Base-by-base conservation (phyloP, 2,888 invertebrate species). In the Platycheirus rosarum region DNA sequence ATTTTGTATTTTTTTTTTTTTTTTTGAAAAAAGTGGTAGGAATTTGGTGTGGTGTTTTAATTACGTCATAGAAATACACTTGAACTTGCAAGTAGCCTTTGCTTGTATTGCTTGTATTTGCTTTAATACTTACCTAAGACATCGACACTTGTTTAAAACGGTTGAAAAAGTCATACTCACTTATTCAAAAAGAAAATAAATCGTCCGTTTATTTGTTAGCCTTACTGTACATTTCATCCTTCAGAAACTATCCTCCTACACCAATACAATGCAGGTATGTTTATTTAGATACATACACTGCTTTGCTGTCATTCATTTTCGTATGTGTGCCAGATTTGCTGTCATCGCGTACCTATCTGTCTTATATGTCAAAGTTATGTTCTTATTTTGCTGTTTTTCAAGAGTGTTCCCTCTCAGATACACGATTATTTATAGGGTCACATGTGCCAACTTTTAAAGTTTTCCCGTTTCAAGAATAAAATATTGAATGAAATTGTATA, bases 251-350 rank as follows among this genome's bases (percentile, higher is more conserved):
- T 6, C 6, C 2, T n/a, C n/a, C n/a, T n/a, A n/a, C n/a, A n/a
- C n/a, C n/a, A n/a, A n/a, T n/a, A n/a, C n/a, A n/a, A n/a, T n/a
- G n/a, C n/a, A n/a, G n/a, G n/a, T n/a, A n/a, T n/a, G n/a, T n/a
- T n/a, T n/a, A n/a, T n/a, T n/a, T n/a, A n/a, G n/a, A n/a, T n/a
- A n/a, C n/a, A n/a, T n/a, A 11, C 16, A 13, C 8, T 29, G n/a
- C 42, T 23, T 44, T 44, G 18, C 40, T 60, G 42, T 60, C 44
- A 44, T 26, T 60, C 57, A 60, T 60, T 29, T 29, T 29, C 13
- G 60, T 29, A 26, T 29, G 11, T 44, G 57, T 23, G 40, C 18
- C 35, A 53, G 11, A 26, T 23, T 57, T 57, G 40, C 23, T 57
- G 57, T 57, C 57, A 40, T 57, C 14, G 32, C 6, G n/a, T n/a